phyloP scores from a whole-genome alignment of 2,797 vertebrate species.

The Carcharodon carcharias region DNA sequence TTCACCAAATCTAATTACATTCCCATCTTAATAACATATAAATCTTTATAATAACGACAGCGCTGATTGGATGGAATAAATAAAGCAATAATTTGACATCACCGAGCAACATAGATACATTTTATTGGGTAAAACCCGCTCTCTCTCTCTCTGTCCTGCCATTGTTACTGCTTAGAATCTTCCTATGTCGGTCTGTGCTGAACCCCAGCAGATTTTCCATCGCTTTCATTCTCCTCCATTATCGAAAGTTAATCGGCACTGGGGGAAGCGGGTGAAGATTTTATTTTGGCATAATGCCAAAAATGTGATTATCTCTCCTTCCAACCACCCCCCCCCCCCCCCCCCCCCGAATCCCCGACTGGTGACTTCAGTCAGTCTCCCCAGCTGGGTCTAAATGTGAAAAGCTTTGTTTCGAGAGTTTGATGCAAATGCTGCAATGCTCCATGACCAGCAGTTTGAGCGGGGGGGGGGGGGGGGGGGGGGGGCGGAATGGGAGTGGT shows the following conservation, averaged over 20 bases:
- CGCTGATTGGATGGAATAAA: background rate
- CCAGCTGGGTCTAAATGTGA: constrained; percentile 29
- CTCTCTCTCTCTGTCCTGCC: too few species aligned
- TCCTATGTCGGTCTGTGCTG: constrained; percentile 40
- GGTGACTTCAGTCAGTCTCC: constrained; percentile 31
- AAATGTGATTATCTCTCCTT: constrained; percentile 51
- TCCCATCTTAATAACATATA: constrained; percentile 15
- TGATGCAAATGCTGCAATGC: constrained; percentile 16
- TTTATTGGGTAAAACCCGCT: background rate
- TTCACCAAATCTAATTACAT: background rate
- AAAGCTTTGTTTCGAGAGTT: constrained; percentile 16
- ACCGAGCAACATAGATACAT: background rate
- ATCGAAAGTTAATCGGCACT: background rate
- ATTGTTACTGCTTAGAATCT: constrained; percentile 33
- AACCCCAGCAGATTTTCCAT: background rate
- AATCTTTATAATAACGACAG: constrained; percentile 7
- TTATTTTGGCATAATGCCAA: constrained; percentile 40
- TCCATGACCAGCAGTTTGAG: constrained; percentile 21
- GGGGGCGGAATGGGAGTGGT: background rate
- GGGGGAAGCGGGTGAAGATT: background rate
- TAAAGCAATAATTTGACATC: background rate
- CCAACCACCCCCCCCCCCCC: background rate
- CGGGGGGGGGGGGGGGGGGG: background rate
- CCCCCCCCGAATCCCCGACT: constrained; percentile 29
- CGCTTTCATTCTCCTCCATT: background rate